Evolutionary conservation across 2,113 vertebrate species (phyloP).

Genomic region (Cynoglossus semilaevis): DNA sequence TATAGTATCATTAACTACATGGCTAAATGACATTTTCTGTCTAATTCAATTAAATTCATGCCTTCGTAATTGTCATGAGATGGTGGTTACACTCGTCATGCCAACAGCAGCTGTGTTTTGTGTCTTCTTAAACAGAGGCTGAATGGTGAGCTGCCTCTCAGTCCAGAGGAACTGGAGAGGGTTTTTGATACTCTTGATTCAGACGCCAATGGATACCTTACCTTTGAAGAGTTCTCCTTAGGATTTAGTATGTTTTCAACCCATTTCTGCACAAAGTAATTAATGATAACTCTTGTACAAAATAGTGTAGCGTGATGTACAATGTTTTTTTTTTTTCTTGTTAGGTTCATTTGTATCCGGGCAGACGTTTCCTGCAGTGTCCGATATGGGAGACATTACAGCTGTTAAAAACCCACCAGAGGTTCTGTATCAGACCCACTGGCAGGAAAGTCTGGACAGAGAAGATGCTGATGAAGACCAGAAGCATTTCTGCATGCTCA

Average conservation of each 20-base stretch:
- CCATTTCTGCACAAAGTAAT: constrained; percentile 3
- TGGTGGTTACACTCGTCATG: neutral
- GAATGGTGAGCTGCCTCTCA: constrained; percentile 81
- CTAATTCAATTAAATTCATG: constrained; percentile 27
- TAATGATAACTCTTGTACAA: neutral
- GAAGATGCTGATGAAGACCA: constrained; percentile 77
- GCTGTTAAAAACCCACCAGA: constrained; percentile 56
- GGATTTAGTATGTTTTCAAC: constrained; percentile 85
- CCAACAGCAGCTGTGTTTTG: constrained; percentile 40
- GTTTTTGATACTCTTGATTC: constrained; percentile 88
- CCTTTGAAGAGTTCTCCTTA: constrained; percentile 85
- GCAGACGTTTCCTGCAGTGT: constrained; percentile 47
- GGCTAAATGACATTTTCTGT: too few relatives aligned
- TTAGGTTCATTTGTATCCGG: constrained; percentile 84
- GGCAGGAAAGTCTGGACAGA: constrained; percentile 54
- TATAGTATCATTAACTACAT: too few relatives aligned
- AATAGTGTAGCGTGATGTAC: neutral
- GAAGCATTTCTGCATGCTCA: constrained; percentile 83
- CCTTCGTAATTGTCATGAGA: constrained; percentile 19
- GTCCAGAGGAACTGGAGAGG: constrained; percentile 85
- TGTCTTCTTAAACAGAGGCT: constrained; percentile 66
- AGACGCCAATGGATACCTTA: constrained; percentile 88
- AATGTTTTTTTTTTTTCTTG: constrained; percentile 18
- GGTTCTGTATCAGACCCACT: constrained; percentile 68
- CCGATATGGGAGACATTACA: constrained; percentile 17